These are phyloP conservation scores for Deroplatys truncata DNA, from an alignment of 2,888 invertebrate species.

Conservation along the genomic window DNA sequence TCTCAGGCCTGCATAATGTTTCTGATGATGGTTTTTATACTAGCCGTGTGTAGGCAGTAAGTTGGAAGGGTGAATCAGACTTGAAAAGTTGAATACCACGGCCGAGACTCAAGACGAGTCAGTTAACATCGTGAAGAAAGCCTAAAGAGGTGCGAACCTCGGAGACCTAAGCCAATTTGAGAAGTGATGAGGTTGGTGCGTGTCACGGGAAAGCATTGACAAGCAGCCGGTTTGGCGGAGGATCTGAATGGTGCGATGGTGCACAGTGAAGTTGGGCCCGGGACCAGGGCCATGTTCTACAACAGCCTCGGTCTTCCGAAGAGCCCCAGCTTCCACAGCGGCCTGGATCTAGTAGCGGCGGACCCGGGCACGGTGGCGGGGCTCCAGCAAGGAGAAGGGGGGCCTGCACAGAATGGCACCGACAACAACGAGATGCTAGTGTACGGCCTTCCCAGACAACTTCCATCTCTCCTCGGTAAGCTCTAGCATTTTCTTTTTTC, in stretches of 20 bases:
- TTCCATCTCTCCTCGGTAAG: slow-evolving; percentile 35
- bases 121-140: background rate
- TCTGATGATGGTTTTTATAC: too few species aligned
- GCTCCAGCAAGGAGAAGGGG: background rate
- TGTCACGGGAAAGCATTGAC: background rate
- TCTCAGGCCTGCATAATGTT: too few species aligned
- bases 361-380: slow-evolving; percentile 20
- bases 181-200: background rate
- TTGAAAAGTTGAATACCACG: too few species aligned
- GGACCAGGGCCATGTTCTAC: slow-evolving; percentile 50
- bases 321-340: slow-evolving; percentile 84
- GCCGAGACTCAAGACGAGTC: too few species aligned
- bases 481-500: background rate
- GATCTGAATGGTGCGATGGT: slow-evolving; percentile 33
- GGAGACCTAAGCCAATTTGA: background rate
- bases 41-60: too few species aligned
- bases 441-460: slow-evolving; percentile 25
- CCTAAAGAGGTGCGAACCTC: background rate
- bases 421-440: slow-evolving; percentile 5
- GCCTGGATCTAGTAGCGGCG: slow-evolving; percentile 69
- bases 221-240: slow-evolving; percentile 3
- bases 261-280: slow-evolving; percentile 37
- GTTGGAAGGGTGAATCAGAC: too few species aligned
- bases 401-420: background rate
- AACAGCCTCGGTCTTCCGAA: slow-evolving; percentile 71